phyloP scores from a whole-genome alignment of 2,113 vertebrate genomes.

The Archilochus colubris region DNA sequence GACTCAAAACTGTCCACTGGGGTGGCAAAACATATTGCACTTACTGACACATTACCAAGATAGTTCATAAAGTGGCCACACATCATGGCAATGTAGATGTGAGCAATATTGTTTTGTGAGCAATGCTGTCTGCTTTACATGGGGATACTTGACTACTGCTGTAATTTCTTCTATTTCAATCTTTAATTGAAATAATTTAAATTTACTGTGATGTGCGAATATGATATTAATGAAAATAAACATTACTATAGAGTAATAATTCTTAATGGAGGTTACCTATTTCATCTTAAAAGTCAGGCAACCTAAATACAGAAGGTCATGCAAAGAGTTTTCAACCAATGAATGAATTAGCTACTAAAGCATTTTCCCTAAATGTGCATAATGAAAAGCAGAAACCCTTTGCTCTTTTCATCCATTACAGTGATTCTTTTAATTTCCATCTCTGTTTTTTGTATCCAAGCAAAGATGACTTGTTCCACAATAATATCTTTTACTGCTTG shows the following conservation, averaged over 20 bases:
- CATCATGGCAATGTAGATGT: fast-evolving
- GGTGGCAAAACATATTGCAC: neutral
- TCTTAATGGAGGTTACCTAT: neutral
- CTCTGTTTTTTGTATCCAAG: neutral
- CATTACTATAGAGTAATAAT: neutral
- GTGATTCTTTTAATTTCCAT: neutral
- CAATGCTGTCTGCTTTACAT: neutral
- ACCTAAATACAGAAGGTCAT: neutral
- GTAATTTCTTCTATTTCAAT: neutral
- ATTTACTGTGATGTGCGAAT: neutral
- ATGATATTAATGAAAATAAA: neutral
- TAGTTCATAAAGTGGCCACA: neutral
- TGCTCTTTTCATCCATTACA: neutral
- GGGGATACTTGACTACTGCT: neutral
- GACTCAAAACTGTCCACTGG: neutral
- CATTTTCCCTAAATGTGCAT: neutral
- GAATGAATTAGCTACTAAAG: neutral
- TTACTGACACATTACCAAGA: neutral
- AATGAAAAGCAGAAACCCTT: neutral
- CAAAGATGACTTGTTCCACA: neutral
- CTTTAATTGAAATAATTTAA: neutral
- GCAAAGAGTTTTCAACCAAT: neutral
- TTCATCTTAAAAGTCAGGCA: neutral
- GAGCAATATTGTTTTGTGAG: neutral
- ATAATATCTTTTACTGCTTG: neutral